These are phyloP conservation scores for Microcaecilia unicolor DNA, from an alignment of 2,797 vertebrate species.

Conservation along the genomic window DNA sequence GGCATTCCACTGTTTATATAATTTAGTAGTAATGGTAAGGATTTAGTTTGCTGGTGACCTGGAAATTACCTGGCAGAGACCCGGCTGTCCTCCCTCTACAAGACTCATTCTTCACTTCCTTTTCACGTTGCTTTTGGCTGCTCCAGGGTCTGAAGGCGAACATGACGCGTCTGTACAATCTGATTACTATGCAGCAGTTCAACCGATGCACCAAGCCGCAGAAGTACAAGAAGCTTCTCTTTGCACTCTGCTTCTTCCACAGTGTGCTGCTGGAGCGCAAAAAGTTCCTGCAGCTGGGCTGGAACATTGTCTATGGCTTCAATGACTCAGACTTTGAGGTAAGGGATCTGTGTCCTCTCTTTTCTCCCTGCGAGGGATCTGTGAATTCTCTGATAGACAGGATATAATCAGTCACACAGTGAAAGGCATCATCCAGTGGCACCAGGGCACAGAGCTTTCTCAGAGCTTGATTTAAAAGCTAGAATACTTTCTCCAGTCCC, in stretches of 20 bases:
- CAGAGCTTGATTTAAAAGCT: no score
- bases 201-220: slow-evolving; percentile 52
- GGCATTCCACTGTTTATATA: no score
- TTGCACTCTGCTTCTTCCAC: slow-evolving; percentile 82
- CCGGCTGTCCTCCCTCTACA: accelerated
- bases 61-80: background rate
- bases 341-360: no score
- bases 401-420: no score
- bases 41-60: accelerated
- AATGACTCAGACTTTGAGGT: slow-evolving; percentile 86
- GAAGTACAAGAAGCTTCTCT: slow-evolving; percentile 74
- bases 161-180: slow-evolving; percentile 78
- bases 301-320: slow-evolving; percentile 81
- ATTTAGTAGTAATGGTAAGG: no score
- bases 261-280: slow-evolving; percentile 77
- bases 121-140: background rate
- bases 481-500: no score
- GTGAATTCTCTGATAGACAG: no score
- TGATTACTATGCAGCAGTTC: slow-evolving; percentile 70
- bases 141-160: slow-evolving; percentile 79
- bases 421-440: no score
- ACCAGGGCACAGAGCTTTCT: no score
- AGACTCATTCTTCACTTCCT: background rate
- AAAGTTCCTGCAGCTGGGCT: slow-evolving; percentile 80
- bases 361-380: no score